Evolutionary conservation across 2,113 vertebrate genomes (phyloP).

Genomic region (Embiotoca jacksoni): DNA sequence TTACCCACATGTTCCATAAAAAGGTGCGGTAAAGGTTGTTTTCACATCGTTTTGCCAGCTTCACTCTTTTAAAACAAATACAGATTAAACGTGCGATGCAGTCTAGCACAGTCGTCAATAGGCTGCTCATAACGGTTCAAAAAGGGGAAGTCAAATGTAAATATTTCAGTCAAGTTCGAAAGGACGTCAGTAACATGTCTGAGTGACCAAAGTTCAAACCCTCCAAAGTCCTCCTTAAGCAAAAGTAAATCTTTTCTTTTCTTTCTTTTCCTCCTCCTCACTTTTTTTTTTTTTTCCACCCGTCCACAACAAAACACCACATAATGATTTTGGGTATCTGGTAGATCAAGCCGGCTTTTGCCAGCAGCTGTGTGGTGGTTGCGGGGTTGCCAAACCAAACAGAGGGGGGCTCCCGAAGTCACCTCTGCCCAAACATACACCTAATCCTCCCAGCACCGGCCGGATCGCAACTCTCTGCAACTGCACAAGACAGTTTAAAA

Average conservation of each 20-base stretch:
- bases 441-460: constrained; percentile 70
- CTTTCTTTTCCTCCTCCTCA: constrained; percentile 40
- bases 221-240: constrained; percentile 67
- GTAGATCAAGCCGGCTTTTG: constrained; percentile 69
- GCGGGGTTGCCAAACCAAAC: constrained; percentile 78
- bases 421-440: constrained; percentile 80
- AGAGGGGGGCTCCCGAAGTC: constrained; percentile 73
- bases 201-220: constrained; percentile 61
- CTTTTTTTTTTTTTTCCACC: constrained; percentile 32
- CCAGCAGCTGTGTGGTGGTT: constrained; percentile 69
- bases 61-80: neutral
- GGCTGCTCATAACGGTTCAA: constrained; percentile 30
- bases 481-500: constrained; percentile 77
- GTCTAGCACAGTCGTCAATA: constrained; percentile 3
- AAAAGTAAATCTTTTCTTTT: constrained; percentile 48
- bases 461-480: constrained; percentile 65
- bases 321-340: constrained; percentile 77
- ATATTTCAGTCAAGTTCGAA: constrained; percentile 47
- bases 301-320: constrained; percentile 69
- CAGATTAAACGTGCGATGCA: constrained; percentile 4
- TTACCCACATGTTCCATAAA: neutral
- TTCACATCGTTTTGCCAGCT: constrained; percentile 1
- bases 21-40: neutral
- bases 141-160: constrained; percentile 30
- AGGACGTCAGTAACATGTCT: constrained; percentile 43